Evolutionary conservation across 2,797 vertebrate genomes (phyloP), one percentile per base, ranked within the genome.

Genomic region (Mastacembelus armatus): DNA sequence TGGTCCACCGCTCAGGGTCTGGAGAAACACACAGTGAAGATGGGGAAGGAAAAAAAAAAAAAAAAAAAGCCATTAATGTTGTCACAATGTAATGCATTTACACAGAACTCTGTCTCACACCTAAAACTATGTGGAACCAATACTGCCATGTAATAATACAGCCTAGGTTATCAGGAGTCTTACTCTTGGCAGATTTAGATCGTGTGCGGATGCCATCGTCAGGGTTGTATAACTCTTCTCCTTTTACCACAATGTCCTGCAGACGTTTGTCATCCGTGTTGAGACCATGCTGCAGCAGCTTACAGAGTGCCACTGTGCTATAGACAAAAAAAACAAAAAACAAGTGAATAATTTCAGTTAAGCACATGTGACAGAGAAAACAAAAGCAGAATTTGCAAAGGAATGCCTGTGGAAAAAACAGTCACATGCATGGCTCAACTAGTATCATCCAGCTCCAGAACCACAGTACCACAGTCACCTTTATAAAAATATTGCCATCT

Each of bases 1-100:
- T 97, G 69, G 98, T 99, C 98, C 98, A 99, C 51, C 96, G 94
- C 80, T 97, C 97, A 19, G 98, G 98, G 72, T 98, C 98, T 99
- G 58, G 32, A 27, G 65, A 48, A 54, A 52, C 8, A 19, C 5
- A 42, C n/a, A n/a, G n/a, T n/a, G n/a, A n/a, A n/a, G n/a, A n/a
- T n/a, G n/a, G n/a, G n/a, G n/a, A n/a, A n/a, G n/a, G 36, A 11
- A 10, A 33, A 10, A 11, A 14, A 2, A 33, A 11, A 35, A 35
- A 35, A 10, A 33, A 14, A 33, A 5, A 2, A 36, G 15, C 5
- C 14, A 14, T 35, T 32, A 32, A 11, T 5, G n/a, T 14, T 14
- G 1, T 15, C 36, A 10, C 14, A 36, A 14, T 36, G 35, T 36
- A 15, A 2, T 16, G 36, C 3, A 19, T 16, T 33, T 32, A 32